Percentiles rank a stretch among this genome's conserved stretches.
These are phyloP conservation scores for Rousettus madagascariensis DNA, from an alignment of 2,797 vertebrate genomes.

Conservation along the genomic window DNA sequence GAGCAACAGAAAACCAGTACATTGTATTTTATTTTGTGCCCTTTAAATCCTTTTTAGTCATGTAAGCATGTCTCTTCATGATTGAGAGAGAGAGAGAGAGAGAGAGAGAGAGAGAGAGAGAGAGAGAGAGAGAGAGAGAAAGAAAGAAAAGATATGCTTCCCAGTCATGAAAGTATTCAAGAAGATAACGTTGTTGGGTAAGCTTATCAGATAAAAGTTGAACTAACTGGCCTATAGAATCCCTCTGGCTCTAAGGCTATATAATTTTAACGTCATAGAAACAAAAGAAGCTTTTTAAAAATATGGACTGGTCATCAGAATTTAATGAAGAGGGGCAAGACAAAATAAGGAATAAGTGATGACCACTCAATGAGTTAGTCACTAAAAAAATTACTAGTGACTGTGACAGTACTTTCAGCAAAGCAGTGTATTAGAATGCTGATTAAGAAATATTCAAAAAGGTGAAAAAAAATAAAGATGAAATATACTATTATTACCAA, in stretches of 20 bases:
- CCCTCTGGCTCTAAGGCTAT: not conserved
- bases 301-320: not conserved
- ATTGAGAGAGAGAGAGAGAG: not conserved
- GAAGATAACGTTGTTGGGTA: not conserved
- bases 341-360: not conserved
- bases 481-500: not conserved
- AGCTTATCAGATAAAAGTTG: not conserved
- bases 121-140: not conserved
- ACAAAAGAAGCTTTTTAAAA: slow-evolving; percentile 2
- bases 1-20: not conserved
- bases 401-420: not conserved
- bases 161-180: not conserved
- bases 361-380: not conserved
- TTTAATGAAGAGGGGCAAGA: not conserved
- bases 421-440: not conserved
- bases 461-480: not conserved
- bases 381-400: not conserved
- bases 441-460: not conserved
- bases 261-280: not conserved
- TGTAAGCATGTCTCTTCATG: not conserved
- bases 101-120: not conserved
- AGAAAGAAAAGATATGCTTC: not conserved
- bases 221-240: slow-evolving; percentile 1
- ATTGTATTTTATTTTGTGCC: not conserved
- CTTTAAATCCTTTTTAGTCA: not conserved